Evolutionary conservation across 2,113 vertebrate species (phyloP).

Genomic region (Mugil cephalus): DNA sequence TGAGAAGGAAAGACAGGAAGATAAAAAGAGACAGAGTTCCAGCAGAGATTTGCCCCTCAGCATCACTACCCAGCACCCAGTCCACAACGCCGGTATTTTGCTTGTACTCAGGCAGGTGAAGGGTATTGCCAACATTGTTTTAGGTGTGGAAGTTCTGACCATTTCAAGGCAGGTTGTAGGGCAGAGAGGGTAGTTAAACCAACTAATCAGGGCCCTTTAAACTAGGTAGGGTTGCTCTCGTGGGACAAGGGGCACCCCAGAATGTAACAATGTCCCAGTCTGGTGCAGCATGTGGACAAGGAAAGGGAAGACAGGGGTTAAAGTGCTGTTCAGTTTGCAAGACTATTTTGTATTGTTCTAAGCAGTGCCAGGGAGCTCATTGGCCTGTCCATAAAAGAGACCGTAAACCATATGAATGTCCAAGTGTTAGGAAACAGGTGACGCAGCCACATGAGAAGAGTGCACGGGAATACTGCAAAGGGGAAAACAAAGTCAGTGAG

Average conservation of each 20-base stretch:
- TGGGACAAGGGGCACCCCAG: constrained; percentile 25
- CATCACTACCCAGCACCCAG: not conserved
- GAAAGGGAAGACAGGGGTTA: too few species aligned
- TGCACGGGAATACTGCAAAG: too few species aligned
- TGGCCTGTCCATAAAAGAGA: too few species aligned
- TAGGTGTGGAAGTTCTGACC: constrained; percentile 31
- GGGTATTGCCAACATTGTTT: constrained; percentile 27
- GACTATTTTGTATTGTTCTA: too few species aligned
- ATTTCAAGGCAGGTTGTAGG: constrained; percentile 30
- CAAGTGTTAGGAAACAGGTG: too few species aligned
- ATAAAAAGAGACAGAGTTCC: constrained; percentile 20
- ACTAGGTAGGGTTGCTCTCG: constrained; percentile 25
- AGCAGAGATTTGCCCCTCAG: constrained; percentile 40
- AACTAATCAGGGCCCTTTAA: constrained; percentile 27
- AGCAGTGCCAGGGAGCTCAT: too few species aligned
- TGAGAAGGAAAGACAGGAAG: constrained; percentile 2
- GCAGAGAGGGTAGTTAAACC: not conserved
- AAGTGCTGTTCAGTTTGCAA: too few species aligned
- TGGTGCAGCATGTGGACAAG: too few species aligned
- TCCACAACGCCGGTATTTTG: constrained; percentile 4
- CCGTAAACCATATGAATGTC: too few species aligned
- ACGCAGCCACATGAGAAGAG: too few species aligned
- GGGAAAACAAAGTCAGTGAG: too few species aligned
- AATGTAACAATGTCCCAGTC: not conserved
- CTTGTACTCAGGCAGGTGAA: not conserved